A percentile compares a stretch with the other conserved stretches of the same genome.
phyloP scores from a whole-genome alignment of 2,797 vertebrate species.

The Lacerta bilineata region DNA sequence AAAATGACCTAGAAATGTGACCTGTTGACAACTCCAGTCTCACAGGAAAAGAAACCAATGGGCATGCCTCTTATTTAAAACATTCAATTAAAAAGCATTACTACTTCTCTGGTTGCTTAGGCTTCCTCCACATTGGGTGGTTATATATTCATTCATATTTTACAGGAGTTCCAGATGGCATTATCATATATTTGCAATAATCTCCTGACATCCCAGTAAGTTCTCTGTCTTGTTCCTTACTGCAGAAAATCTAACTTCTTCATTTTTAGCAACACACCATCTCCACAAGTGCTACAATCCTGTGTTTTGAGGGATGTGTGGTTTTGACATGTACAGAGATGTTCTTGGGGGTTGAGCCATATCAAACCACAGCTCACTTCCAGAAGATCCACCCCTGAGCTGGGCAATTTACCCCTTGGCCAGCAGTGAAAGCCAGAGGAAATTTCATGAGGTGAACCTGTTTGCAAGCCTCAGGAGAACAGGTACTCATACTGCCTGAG shows the following conservation, averaged over 20 bases:
- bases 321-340: not conserved
- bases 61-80: not conserved
- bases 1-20: slow-evolving; percentile 7
- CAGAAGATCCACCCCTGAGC: not conserved
- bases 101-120: not conserved
- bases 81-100: not conserved
- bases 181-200: not conserved
- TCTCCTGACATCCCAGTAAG: not conserved
- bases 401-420: not conserved
- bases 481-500: too few species aligned
- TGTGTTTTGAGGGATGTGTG: not conserved
- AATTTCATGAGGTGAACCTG: not conserved
- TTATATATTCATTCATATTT: not conserved
- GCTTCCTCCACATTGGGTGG: not conserved
- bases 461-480: not conserved
- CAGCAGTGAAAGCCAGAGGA: not conserved
- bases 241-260: too few species aligned
- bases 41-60: not conserved
- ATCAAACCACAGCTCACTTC: too few species aligned
- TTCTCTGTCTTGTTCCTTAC: not conserved
- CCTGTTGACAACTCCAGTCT: not conserved
- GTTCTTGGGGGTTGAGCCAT: not conserved
- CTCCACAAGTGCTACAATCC: not conserved
- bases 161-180: not conserved
- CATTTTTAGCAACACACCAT: not conserved